Evolutionary conservation across 2,888 invertebrate species (phyloP).

Genomic region (Parascotia fuliginaria): DNA sequence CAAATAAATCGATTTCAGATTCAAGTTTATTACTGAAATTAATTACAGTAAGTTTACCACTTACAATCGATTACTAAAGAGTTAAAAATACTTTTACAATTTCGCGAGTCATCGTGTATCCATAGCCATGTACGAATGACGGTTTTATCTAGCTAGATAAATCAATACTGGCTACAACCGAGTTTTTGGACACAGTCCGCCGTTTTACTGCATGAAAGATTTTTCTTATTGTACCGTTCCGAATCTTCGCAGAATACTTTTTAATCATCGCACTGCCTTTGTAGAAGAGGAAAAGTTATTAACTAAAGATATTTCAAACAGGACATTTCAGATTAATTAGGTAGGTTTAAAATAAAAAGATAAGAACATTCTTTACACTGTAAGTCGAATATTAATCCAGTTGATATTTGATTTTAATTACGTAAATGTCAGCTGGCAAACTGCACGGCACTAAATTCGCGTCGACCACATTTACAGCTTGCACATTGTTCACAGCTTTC

Average conservation of each 20-base stretch:
- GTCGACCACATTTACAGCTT: not conserved
- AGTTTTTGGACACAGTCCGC: not conserved
- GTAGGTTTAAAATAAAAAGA: no score
- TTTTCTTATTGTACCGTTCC: not conserved
- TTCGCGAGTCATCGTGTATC: not conserved
- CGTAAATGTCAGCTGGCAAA: not conserved
- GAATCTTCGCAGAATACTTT: no score
- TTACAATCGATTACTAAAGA: not conserved
- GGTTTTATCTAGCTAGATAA: not conserved
- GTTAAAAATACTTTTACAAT: not conserved
- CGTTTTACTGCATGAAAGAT: not conserved
- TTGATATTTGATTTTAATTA: not conserved
- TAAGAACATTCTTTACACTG: no score
- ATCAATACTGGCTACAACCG: not conserved
- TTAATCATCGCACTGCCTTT: not conserved
- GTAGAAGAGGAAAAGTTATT: no score
- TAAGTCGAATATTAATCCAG: no score
- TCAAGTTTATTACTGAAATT: not conserved
- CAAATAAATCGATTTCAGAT: not conserved
- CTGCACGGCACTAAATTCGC: not conserved
- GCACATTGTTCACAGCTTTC: not conserved
- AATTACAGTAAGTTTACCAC: not conserved
- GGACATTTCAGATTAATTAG: no score
- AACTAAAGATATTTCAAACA: no score
- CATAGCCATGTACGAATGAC: no score